Evolutionary conservation across 2,888 invertebrate species (phyloP).

Genomic region (Volucella inanis): DNA sequence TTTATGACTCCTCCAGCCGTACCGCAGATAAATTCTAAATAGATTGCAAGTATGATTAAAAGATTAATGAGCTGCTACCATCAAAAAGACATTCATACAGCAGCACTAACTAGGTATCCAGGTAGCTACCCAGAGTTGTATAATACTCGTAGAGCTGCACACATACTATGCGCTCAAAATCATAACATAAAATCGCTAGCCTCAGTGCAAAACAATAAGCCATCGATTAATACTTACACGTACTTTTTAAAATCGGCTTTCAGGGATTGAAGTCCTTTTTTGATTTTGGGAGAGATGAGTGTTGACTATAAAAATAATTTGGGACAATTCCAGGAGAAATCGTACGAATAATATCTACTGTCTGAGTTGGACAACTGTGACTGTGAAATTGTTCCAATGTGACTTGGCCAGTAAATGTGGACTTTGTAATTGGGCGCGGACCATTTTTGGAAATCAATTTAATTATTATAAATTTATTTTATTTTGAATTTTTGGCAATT

Average conservation of each 20-base stretch:
- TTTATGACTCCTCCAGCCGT: conserved; percentile 63
- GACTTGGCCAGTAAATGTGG: conserved; percentile 1
- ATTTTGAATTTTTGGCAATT: conserved; percentile 16
- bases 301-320: conserved; percentile 15
- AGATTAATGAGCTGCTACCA: conserved; percentile 66
- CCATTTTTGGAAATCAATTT: conserved; percentile 37
- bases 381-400: conserved; percentile 21
- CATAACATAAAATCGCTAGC: conserved; percentile 44
- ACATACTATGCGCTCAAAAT: conserved; percentile 18
- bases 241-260: neutral
- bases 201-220: conserved; percentile 9
- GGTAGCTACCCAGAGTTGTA: neutral
- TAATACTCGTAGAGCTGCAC: neutral
- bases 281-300: conserved; percentile 19
- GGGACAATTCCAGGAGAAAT: conserved; percentile 32
- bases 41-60: conserved; percentile 65
- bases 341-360: conserved; percentile 14
- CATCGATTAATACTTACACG: neutral
- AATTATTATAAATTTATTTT: neutral
- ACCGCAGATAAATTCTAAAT: conserved; percentile 68
- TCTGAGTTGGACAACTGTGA: neutral
- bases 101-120: conserved; percentile 1
- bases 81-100: conserved; percentile 59
- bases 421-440: conserved; percentile 30
- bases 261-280: conserved; percentile 18